Conservation (phyloP, 2,113 vertebrate genomes). For the Myxocyprinus asiaticus region DNA sequence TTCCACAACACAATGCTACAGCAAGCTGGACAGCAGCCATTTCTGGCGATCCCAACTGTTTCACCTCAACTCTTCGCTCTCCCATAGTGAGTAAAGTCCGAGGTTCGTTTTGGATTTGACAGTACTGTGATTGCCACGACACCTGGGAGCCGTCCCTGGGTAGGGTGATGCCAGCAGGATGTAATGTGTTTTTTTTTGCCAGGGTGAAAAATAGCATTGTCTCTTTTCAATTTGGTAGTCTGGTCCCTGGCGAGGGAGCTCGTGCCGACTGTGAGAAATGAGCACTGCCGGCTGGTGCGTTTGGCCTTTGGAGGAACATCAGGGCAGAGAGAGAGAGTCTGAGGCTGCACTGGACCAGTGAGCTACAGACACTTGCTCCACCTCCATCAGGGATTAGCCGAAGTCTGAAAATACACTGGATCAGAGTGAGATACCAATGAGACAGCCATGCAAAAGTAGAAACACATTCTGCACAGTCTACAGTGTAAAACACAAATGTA, state of each 20-base stretch:
- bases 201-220: conserved; percentile 47
- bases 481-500: too few species aligned
- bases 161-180: conserved; percentile 27
- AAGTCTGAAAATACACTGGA: too few species aligned
- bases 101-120: conserved; percentile 18
- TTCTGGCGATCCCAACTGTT: conserved; percentile 12
- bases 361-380: neutral
- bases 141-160: conserved; percentile 11
- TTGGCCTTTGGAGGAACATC: conserved; percentile 21
- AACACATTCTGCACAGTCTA: too few species aligned
- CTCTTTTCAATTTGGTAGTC: conserved; percentile 47
- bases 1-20: neutral
- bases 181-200: conserved; percentile 45
- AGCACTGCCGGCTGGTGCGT: neutral
- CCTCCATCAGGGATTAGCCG: too few species aligned
- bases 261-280: conserved; percentile 26
- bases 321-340: neutral
- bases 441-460: too few species aligned
- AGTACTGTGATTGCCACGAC: conserved; percentile 13
- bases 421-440: too few species aligned
- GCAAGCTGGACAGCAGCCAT: too few species aligned
- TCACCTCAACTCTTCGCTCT: neutral
- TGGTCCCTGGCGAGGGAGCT: conserved; percentile 16
- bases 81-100: conserved; percentile 17
- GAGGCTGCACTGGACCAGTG: neutral